Conservation (phyloP, 2,797 vertebrate species). For the Xerus rutilus region DNA sequence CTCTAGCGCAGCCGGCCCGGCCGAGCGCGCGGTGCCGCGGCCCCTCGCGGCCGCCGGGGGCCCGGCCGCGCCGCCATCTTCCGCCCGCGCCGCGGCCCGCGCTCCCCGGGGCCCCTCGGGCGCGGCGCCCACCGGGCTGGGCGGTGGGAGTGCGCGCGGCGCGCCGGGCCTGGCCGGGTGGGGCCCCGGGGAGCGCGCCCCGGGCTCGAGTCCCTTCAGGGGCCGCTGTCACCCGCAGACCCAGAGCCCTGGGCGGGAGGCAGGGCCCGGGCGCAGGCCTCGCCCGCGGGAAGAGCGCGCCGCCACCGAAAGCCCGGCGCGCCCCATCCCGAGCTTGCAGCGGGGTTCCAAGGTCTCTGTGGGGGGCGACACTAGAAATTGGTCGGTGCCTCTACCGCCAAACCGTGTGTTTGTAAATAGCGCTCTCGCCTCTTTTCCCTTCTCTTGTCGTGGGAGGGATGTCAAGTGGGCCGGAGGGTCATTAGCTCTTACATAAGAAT, state of each 20-base stretch:
- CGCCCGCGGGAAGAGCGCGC: rapidly evolving
- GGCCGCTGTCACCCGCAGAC: conserved; percentile 42
- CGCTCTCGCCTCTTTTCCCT: neutral
- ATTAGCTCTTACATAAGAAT: conserved; percentile 69
- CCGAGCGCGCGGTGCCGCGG: conserved; percentile 34
- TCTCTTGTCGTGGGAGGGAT: neutral
- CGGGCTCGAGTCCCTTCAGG: neutral
- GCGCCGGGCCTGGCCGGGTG: neutral
- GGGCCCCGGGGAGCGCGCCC: neutral
- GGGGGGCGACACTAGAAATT: neutral
- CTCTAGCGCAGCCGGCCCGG: conserved; percentile 66
- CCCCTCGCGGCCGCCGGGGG: conserved; percentile 84
- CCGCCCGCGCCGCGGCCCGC: conserved; percentile 87
- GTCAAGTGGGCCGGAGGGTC: conserved; percentile 28
- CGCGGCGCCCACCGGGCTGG: neutral
- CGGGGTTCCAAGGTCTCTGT: neutral
- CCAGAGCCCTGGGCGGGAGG: neutral
- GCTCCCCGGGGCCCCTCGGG: conserved; percentile 77
- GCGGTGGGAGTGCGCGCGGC: neutral
- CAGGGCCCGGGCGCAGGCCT: conserved; percentile 43
- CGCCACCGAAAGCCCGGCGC: neutral
- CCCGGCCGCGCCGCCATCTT: conserved; percentile 95
- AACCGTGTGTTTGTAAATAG: neutral
- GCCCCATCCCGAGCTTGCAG: neutral
- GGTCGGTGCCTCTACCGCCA: neutral